These are phyloP conservation scores for Heliconius nattereri DNA, from an alignment of 1,140 invertebrate genomes.

Conservation along the genomic window DNA sequence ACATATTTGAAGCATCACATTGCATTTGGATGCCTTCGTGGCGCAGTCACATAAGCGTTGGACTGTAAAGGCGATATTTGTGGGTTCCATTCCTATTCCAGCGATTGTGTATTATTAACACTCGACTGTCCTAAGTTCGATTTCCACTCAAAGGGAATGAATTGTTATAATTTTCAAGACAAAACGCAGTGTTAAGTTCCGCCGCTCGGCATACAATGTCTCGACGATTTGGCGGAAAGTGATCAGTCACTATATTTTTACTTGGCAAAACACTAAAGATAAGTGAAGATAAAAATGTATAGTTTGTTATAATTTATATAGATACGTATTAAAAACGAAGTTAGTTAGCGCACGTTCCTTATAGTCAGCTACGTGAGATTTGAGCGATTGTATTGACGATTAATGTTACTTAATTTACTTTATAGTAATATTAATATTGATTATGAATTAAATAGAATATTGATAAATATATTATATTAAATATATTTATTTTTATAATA, in stretches of 20 bases:
- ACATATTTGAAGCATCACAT: no score
- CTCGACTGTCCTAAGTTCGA: no score
- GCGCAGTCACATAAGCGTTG: no score
- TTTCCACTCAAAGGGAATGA: no score
- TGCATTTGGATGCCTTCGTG: no score
- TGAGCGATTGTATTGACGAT: neutral
- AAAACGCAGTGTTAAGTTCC: neutral
- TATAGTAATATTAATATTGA: neutral
- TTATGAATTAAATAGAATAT: neutral
- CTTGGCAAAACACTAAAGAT: neutral
- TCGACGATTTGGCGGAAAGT: neutral
- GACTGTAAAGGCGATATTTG: no score
- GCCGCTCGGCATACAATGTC: neutral
- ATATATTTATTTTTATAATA: neutral
- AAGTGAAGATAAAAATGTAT: neutral
- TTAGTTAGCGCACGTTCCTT: neutral
- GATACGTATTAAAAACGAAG: neutral
- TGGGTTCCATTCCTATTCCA: no score
- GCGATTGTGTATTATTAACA: no score
- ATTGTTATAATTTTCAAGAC: no score
- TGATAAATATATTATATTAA: no score
- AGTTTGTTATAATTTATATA: neutral
- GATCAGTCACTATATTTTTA: neutral
- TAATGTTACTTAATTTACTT: slow-evolving; percentile 4
- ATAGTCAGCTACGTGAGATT: neutral